Evolutionary conservation across 2,888 invertebrate genomes (phyloP).

Genomic region (Dendrolimus pini): DNA sequence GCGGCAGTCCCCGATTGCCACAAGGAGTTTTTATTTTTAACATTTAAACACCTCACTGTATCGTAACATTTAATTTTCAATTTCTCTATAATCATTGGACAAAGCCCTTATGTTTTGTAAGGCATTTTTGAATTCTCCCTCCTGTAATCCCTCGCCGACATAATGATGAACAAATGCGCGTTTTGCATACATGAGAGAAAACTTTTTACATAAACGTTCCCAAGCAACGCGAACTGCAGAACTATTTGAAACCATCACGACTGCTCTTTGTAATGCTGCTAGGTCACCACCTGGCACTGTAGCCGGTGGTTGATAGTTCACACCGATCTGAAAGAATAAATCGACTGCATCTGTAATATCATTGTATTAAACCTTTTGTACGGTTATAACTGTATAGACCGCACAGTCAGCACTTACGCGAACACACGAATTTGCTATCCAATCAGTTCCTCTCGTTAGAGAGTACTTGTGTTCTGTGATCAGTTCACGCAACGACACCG

Average conservation of each 20-base stretch:
- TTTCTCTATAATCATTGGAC: constrained; percentile 81
- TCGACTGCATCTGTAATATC: too few relatives aligned
- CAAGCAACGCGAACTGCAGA: constrained; percentile 88
- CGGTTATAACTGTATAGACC: too few relatives aligned
- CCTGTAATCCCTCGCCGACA: constrained; percentile 84
- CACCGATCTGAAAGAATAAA: constrained; percentile 74
- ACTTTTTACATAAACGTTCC: constrained; percentile 87
- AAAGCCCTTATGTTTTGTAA: constrained; percentile 79
- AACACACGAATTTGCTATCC: too few relatives aligned
- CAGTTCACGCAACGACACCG: too few relatives aligned
- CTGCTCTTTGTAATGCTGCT: constrained; percentile 84
- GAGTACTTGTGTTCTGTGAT: too few relatives aligned
- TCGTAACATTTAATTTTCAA: constrained; percentile 57
- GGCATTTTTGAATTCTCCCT: constrained; percentile 79
- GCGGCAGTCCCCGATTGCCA: too few relatives aligned
- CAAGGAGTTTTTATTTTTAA: too few relatives aligned
- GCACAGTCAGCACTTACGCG: too few relatives aligned
- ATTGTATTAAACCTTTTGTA: too few relatives aligned
- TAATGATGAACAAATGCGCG: constrained; percentile 94
- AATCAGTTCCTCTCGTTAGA: too few relatives aligned
- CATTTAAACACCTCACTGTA: too few relatives aligned
- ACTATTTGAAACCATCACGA: constrained; percentile 90
- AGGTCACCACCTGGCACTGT: constrained; percentile 86
- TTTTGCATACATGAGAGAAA: constrained; percentile 87
- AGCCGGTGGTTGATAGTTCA: constrained; percentile 86